These are phyloP conservation scores for Pocota personata DNA, from an alignment of 2,888 invertebrate genomes.

Conservation along the genomic window DNA sequence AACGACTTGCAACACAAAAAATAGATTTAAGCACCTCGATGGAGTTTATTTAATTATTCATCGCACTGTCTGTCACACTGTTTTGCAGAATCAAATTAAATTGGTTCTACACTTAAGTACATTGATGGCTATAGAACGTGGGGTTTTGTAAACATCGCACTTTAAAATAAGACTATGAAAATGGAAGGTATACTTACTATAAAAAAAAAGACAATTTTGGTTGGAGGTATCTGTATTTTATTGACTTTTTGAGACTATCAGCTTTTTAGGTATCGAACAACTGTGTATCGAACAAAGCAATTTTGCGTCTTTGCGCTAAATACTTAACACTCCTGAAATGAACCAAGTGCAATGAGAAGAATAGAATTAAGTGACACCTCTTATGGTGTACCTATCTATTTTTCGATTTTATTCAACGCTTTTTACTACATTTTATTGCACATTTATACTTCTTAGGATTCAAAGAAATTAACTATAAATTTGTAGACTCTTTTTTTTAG, in stretches of 20 bases:
- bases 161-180: neutral
- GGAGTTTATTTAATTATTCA: conserved; percentile 38
- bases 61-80: neutral
- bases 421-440: no score
- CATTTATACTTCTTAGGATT: no score
- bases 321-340: no score
- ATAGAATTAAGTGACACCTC: no score
- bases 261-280: neutral
- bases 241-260: neutral
- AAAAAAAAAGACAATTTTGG: neutral
- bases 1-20: conserved; percentile 20
- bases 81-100: neutral
- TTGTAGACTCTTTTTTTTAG: no score
- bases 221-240: neutral
- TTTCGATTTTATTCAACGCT: no score
- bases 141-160: neutral
- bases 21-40: conserved; percentile 1
- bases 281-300: no score
- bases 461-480: no score
- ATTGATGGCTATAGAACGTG: no score
- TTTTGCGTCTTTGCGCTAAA: no score
- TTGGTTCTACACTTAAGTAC: neutral
- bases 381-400: no score
- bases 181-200: neutral
- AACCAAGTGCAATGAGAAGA: no score